Evolutionary conservation across 2,113 vertebrate genomes (phyloP), one percentile per base, ranked within the genome.

Genomic region (Indicator indicator): DNA sequence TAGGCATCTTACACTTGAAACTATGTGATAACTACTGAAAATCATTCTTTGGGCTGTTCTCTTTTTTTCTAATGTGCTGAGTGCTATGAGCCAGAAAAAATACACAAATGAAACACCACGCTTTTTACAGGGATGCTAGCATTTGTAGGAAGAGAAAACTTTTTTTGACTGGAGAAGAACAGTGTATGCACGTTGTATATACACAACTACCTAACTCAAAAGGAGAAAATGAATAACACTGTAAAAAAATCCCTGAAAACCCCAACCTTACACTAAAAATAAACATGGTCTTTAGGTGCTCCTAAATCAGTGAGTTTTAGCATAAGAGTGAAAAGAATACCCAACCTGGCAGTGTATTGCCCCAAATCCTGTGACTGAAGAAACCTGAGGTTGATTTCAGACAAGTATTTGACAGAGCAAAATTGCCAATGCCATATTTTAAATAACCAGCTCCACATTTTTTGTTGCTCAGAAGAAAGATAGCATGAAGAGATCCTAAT

Each of bases 21-120:
- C 12, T 56, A 14, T 0, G 0, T 20, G 27, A 8, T 28, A 44
- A 38, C 16, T 64, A 30, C 33, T 71, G 27, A 58, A 48, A 56
- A 33, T 62, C 16, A 23, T 38, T 33, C 56, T 81, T 74, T 36
- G 27, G n/a, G 30, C 32, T 70, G n/a, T 40, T 90, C 27, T 70
- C 17, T 3, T 36, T n/a, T 89, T 68, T 73, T 65, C 12, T 72
- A 33, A 74, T 10, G 9, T 55, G 18, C 36, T 77, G 12, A 60
- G 21, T 56, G 21, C 44, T 54, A 27, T 24, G 40, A 89, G 59
- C 11, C n/a, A 84, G 65, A 26, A 86, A 64, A 85, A 33, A 9
- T 2, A 42, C 5, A 59, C 11, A 85, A 82, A 65, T 12, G 23
- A 82, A 82, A 76, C 16, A 12, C 5, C 23, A 44, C 16, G 26